phyloP scores from a whole-genome alignment of 2,797 vertebrate species.

The Telmatherina bonti region DNA sequence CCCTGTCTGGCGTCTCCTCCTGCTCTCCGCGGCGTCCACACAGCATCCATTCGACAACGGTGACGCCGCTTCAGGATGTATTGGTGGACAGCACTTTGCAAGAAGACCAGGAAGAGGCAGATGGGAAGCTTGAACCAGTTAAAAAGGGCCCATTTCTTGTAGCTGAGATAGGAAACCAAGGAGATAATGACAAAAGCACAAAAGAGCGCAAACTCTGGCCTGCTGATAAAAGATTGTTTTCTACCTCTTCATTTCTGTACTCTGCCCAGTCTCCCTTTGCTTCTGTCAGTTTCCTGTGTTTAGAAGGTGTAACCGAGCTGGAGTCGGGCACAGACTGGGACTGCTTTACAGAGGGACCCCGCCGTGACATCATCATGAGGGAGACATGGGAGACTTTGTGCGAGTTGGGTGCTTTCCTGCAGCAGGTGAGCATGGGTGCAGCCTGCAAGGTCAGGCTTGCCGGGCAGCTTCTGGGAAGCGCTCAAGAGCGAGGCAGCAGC shows the following conservation, averaged over 20 bases:
- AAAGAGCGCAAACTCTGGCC: slow-evolving; percentile 58
- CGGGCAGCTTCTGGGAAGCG: slow-evolving; percentile 33
- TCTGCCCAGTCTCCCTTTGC: slow-evolving; percentile 63
- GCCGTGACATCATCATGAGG: slow-evolving; percentile 72
- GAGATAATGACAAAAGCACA: slow-evolving; percentile 49
- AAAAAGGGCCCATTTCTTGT: slow-evolving; percentile 35
- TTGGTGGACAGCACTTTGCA: slow-evolving; percentile 33
- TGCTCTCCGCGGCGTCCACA: slow-evolving; percentile 73
- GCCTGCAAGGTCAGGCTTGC: slow-evolving; percentile 59
- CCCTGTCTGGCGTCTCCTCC: slow-evolving; percentile 48
- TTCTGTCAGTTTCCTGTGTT: slow-evolving; percentile 80
- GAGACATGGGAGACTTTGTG: slow-evolving; percentile 79
- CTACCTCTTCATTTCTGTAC: slow-evolving; percentile 64
- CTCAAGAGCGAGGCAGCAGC: slow-evolving; percentile 38
- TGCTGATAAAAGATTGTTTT: slow-evolving; percentile 59
- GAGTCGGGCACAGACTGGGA: slow-evolving; percentile 86
- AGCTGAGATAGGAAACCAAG: slow-evolving; percentile 13
- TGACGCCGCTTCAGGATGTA: slow-evolving; percentile 71
- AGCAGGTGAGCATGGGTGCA: slow-evolving; percentile 75
- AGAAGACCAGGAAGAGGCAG: slow-evolving; percentile 46
- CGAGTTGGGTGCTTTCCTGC: slow-evolving; percentile 81
- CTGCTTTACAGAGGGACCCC: slow-evolving; percentile 59
- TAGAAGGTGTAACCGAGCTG: slow-evolving; percentile 89
- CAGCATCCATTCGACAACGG: slow-evolving; percentile 72
- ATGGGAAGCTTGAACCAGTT: slow-evolving; percentile 40